A percentile compares a stretch with the other conserved stretches of the same genome.
Evolutionary conservation across 2,888 invertebrate species (phyloP).

Genomic region (Nephrotoma flavescens): DNA sequence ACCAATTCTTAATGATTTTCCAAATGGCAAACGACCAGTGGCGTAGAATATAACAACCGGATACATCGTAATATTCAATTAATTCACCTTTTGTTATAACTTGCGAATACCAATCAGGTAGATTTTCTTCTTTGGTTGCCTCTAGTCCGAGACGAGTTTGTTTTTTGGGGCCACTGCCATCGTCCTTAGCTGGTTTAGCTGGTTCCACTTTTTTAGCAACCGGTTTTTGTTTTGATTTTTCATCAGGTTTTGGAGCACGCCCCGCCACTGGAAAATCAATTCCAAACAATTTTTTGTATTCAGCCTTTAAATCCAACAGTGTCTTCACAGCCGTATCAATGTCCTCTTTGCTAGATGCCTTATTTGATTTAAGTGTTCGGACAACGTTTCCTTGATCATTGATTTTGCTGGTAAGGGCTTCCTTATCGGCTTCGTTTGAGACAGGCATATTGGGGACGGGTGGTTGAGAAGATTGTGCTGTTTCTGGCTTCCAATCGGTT

Average conservation of each 20-base stretch:
- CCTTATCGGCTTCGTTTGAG: constrained; percentile 10
- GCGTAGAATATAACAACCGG: constrained; percentile 95
- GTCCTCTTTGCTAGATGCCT: constrained; percentile 32
- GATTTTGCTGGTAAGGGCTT: constrained; percentile 33
- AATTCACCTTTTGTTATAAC: constrained; percentile 82
- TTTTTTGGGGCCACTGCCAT: constrained; percentile 54
- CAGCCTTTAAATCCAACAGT: constrained; percentile 42
- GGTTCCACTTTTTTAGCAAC: constrained; percentile 20
- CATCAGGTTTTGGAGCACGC: constrained; percentile 26
- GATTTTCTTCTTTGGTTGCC: constrained; percentile 79
- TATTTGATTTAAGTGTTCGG: constrained; percentile 36
- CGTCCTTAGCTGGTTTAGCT: constrained; percentile 15
- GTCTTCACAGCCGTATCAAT: constrained; percentile 34
- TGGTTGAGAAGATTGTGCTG: constrained; percentile 13
- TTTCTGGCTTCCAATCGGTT: constrained; percentile 36
- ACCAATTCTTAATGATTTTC: constrained; percentile 78
- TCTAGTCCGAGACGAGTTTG: constrained; percentile 88
- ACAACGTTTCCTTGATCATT: constrained; percentile 45
- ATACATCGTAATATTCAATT: constrained; percentile 99
- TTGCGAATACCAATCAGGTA: constrained; percentile 97
- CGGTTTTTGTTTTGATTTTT: constrained; percentile 20
- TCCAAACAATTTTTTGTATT: constrained; percentile 41
- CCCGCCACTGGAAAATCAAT: constrained; percentile 32
- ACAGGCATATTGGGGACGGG: not conserved
- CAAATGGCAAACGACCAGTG: constrained; percentile 96